Evolutionary conservation across 1,140 invertebrate species (phyloP).

Genomic region (Notospermus geniculatus): DNA sequence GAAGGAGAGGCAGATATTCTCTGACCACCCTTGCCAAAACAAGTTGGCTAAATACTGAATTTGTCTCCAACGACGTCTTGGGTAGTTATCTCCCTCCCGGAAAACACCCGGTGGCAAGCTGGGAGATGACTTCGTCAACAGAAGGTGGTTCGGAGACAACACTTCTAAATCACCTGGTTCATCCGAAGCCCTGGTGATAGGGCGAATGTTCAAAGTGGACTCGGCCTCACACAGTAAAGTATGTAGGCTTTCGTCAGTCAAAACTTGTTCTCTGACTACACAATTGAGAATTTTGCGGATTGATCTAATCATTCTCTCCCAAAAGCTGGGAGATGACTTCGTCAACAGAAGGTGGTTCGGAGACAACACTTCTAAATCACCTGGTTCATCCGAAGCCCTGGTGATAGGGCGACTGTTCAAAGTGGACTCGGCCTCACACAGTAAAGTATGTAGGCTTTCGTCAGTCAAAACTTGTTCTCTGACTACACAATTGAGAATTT

Average conservation of each 20-base stretch:
- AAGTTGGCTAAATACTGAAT: too few relatives aligned
- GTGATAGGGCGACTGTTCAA: too few relatives aligned
- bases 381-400: not conserved
- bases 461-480: too few relatives aligned
- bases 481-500: too few relatives aligned
- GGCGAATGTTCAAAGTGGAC: slow-evolving; percentile 17
- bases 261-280: slow-evolving; percentile 21
- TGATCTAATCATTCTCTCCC: slow-evolving; percentile 22
- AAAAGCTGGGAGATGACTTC: slow-evolving; percentile 7
- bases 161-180: slow-evolving; percentile 6
- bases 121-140: not conserved
- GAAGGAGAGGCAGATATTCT: slow-evolving; percentile 26
- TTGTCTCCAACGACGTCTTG: slow-evolving; percentile 2
- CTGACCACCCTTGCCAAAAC: not conserved
- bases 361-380: slow-evolving; percentile 2
- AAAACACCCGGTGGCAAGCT: slow-evolving; percentile 10
- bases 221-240: slow-evolving; percentile 24
- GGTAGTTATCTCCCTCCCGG: not conserved
- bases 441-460: too few relatives aligned
- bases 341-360: slow-evolving; percentile 11
- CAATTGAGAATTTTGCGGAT: slow-evolving; percentile 15
- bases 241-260: slow-evolving; percentile 21
- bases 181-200: slow-evolving; percentile 2
- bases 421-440: too few relatives aligned
- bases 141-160: slow-evolving; percentile 10